Evolutionary conservation across 2,113 vertebrate genomes (phyloP).

Genomic region (Cygnus atratus): DNA sequence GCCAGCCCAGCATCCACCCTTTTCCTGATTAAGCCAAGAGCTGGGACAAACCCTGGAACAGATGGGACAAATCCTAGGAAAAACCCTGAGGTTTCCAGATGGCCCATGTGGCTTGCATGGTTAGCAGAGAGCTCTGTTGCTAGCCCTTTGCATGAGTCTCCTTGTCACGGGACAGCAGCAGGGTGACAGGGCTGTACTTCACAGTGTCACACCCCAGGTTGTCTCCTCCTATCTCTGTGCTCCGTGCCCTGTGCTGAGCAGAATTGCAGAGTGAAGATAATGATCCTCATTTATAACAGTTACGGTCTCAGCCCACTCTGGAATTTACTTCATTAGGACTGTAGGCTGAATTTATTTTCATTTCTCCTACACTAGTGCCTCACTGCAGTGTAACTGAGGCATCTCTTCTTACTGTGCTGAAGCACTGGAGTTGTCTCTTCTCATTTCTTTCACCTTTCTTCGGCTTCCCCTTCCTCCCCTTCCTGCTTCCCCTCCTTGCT

Average conservation of each 20-base stretch:
- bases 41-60: background rate
- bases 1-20: background rate
- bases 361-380: slow-evolving; percentile 51
- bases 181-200: slow-evolving; percentile 33
- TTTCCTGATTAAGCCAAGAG: background rate
- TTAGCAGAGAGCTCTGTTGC: background rate
- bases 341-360: slow-evolving; percentile 74
- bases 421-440: slow-evolving; percentile 27
- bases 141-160: background rate
- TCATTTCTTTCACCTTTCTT: slow-evolving; percentile 28
- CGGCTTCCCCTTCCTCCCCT: background rate
- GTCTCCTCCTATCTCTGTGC: slow-evolving; percentile 26
- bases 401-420: background rate
- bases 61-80: background rate
- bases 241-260: slow-evolving; percentile 57
- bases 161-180: background rate
- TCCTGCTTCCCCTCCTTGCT: background rate
- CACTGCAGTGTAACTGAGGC: slow-evolving; percentile 48
- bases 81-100: background rate
- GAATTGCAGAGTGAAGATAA: slow-evolving; percentile 67
- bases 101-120: background rate
- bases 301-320: slow-evolving; percentile 72
- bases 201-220: background rate
- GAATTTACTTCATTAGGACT: slow-evolving; percentile 72
- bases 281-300: slow-evolving; percentile 79